Evolutionary conservation across 2,113 vertebrate species (phyloP).

Genomic region (Chlamydotis undulata): DNA sequence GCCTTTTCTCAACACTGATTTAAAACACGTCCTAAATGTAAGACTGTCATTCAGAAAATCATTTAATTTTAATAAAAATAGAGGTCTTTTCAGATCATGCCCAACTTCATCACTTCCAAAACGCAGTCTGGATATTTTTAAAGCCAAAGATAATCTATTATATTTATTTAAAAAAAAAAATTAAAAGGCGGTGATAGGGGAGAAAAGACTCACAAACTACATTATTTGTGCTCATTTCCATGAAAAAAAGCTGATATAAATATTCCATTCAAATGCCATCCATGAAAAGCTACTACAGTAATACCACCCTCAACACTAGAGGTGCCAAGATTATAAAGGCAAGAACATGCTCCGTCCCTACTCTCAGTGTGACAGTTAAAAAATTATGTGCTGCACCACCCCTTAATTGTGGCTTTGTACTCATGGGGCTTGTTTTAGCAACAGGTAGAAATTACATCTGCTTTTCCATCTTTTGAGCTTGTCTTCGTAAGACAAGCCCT

Average conservation of each 20-base stretch:
- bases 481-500: neutral
- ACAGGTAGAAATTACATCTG: neutral
- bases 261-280: neutral
- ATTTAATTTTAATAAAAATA: constrained; percentile 30
- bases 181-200: fast-evolving
- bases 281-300: neutral
- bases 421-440: neutral
- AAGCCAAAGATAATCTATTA: neutral
- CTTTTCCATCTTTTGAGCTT: neutral
- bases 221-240: neutral
- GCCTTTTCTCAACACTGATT: neutral
- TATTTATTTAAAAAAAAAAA: neutral
- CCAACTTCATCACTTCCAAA: constrained; percentile 4
- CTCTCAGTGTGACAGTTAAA: neutral
- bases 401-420: neutral
- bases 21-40: constrained; percentile 23
- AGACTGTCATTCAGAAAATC: constrained; percentile 11
- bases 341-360: neutral
- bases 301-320: neutral
- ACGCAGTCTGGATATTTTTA: neutral
- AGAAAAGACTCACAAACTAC: neutral
- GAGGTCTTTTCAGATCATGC: neutral
- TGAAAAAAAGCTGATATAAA: neutral
- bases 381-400: neutral
- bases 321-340: neutral